Evolutionary conservation across 2,797 vertebrate species (phyloP).

Genomic region (Hippoglossus hippoglossus): DNA sequence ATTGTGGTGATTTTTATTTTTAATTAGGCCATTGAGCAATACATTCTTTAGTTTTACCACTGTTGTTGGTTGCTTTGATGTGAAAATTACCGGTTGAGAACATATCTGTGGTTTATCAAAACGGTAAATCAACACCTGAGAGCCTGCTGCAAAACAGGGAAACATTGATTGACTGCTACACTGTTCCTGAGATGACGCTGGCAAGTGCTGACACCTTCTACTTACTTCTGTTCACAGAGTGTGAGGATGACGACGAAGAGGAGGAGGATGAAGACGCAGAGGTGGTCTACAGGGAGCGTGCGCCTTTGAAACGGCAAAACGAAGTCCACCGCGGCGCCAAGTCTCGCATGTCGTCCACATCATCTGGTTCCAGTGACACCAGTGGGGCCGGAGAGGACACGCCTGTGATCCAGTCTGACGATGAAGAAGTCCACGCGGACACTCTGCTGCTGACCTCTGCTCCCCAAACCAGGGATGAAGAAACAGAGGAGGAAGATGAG

Average conservation of each 20-base stretch:
- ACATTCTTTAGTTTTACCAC: not conserved
- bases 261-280: slow-evolving; percentile 75
- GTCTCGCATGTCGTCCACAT: slow-evolving; percentile 88
- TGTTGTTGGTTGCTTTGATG: not conserved
- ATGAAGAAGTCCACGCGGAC: slow-evolving; percentile 88
- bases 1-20: no score
- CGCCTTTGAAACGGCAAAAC: slow-evolving; percentile 73
- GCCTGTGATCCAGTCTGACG: slow-evolving; percentile 91
- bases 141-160: not conserved
- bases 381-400: slow-evolving; percentile 86
- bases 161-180: no score
- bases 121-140: not conserved
- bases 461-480: slow-evolving; percentile 71
- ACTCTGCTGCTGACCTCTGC: slow-evolving; percentile 77
- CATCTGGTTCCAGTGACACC: slow-evolving; percentile 86
- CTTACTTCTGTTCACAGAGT: slow-evolving; percentile 53
- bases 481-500: slow-evolving; percentile 78
- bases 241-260: slow-evolving; percentile 67
- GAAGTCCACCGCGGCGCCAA: slow-evolving; percentile 71
- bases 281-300: slow-evolving; percentile 81
- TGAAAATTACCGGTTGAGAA: not conserved
- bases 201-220: slow-evolving; percentile 3
- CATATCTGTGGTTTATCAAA: not conserved
- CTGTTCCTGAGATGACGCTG: not conserved
- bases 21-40: no score